phyloP scores from a whole-genome alignment of 2,113 vertebrate species.

The Lycaon pictus region DNA sequence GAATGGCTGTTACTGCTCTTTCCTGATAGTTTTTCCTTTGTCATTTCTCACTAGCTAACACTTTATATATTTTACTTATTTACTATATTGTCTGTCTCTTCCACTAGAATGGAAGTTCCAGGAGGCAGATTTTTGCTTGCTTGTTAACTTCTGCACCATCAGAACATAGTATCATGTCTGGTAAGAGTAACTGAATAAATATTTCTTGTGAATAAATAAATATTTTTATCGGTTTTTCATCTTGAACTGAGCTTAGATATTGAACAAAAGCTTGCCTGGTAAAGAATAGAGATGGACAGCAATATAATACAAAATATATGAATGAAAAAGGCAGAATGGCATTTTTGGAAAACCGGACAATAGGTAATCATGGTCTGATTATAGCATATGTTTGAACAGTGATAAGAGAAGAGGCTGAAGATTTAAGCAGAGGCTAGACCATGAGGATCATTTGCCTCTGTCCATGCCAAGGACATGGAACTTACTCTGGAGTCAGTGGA shows the following conservation, averaged over 20 bases:
- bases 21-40: neutral
- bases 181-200: neutral
- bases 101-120: neutral
- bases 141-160: neutral
- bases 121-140: neutral
- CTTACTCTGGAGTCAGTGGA: neutral
- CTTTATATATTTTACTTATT: neutral
- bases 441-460: neutral
- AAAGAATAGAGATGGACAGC: neutral
- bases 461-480: neutral
- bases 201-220: neutral
- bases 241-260: neutral
- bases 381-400: neutral
- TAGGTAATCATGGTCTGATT: neutral
- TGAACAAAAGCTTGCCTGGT: neutral
- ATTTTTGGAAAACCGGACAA: neutral
- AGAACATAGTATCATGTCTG: neutral
- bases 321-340: neutral
- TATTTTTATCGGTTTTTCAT: neutral
- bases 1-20: neutral
- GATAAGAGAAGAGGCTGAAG: neutral
- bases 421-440: neutral
- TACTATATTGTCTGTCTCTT: neutral
- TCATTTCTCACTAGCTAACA: neutral
- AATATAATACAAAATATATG: neutral